Evolutionary conservation across 2,797 vertebrate genomes (phyloP).

Genomic region (Microchirus variegatus): DNA sequence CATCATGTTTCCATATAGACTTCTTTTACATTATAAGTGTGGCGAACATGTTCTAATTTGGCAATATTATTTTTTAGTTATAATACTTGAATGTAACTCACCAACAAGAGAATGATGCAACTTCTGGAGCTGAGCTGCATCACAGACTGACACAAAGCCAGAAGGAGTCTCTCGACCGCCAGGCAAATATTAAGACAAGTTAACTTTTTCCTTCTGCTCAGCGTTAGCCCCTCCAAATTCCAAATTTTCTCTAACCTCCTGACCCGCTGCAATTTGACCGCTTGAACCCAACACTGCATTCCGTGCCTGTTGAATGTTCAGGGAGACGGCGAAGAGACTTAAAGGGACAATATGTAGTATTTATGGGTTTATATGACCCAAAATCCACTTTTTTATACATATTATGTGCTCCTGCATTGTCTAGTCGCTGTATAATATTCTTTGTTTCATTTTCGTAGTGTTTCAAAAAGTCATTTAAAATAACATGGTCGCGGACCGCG

Average conservation of each 20-base stretch:
- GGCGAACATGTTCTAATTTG: background rate
- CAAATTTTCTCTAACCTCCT: conserved; percentile 66
- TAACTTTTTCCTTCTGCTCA: conserved; percentile 68
- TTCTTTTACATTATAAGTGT: background rate
- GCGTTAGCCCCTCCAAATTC: conserved; percentile 65
- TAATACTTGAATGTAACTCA: conserved; percentile 24
- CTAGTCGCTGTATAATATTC: too few relatives aligned
- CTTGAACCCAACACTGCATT: conserved; percentile 61
- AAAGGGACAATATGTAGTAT: too few relatives aligned
- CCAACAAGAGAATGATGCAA: conserved; percentile 60
- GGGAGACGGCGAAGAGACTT: conserved; percentile 33
- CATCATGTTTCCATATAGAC: too few relatives aligned
- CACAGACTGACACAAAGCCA: conserved; percentile 57
- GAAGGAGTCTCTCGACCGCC: conserved; percentile 66
- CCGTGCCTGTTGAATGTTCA: conserved; percentile 56
- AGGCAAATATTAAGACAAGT: conserved; percentile 70
- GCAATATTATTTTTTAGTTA: background rate
- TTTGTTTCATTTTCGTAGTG: too few relatives aligned
- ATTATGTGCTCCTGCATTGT: too few relatives aligned
- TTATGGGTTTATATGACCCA: too few relatives aligned
- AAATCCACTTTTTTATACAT: too few relatives aligned
- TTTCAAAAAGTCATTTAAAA: too few relatives aligned
- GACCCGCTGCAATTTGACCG: conserved; percentile 68
- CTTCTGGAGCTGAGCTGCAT: conserved; percentile 58
- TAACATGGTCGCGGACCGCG: too few relatives aligned